Base-by-base conservation (phyloP, 1,140 invertebrate species). In the Eurosta solidaginis region DNA sequence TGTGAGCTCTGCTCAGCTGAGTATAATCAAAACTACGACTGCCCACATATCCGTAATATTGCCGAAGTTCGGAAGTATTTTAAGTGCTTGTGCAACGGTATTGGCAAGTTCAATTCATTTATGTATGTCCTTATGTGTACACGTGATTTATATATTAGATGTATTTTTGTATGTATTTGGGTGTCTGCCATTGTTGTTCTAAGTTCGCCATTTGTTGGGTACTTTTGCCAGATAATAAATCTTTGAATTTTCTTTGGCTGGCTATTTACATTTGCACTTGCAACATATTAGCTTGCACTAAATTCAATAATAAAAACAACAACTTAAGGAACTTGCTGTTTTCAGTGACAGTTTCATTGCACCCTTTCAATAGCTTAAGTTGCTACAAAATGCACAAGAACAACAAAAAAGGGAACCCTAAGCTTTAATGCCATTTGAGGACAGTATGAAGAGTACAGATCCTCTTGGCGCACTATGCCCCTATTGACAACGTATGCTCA, bases 161-260 rank as follows among this genome's bases (percentile, higher is more conserved):
- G 25, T 25, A 52, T 17, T 5, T 59, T 3, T 68, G 59, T 22
- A 12, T 33, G 25, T 68, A 20, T 20, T 68, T 68, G 59, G 59
- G 17, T 68, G 59, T 22, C 73, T 74, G 73, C 42, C 73, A 45
- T 74, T 74, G 73, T 74, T 74, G 42, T 74, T 40, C 22, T 74
- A 45, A 45, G 73, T 74, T 42, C 40, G 73, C 44, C 44, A 74
- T 44, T 74, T 74, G 40, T 44, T 74, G 73, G 42, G 40, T 47
- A 74, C 42, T 74, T 47, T 44, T 74, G 44, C 73, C 0, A 74
- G 73, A 74, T 74, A 74, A 74, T 74, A 74, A 74, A 74, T 74
- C 73, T 47, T 74, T 27, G 44, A 5, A 47, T 74, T 74, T 33
- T 29, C 73, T 74, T 74, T 74, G 10, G 22, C 36, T 74, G 44